Base-by-base conservation (phyloP, 2,888 invertebrate species). In the Drosophila borealis region DNA sequence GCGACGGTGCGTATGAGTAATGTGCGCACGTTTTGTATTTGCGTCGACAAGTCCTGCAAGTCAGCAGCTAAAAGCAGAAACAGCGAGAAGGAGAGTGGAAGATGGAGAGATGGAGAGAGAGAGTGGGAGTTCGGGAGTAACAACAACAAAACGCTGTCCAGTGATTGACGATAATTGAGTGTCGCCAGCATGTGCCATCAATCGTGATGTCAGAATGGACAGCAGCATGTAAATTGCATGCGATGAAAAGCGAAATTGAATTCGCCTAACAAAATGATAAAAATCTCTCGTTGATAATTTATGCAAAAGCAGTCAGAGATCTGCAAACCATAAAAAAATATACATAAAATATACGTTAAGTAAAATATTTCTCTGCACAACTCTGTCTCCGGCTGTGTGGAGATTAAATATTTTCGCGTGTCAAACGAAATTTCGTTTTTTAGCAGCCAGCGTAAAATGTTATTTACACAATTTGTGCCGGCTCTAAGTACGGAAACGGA, bases 131-230 rank as follows among this genome's bases (percentile, higher is more conserved):
- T 25, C 25, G 25, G 0, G 0, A n/a, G 19, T 11, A 36, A 5
- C 19, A n/a, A 10, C 34, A 54, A 50, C 45, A 60, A 53, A 69
- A 73, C 39, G 50, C 14, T 49, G 65, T 42, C 48, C 67, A 76
- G 85, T 85, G 86, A 86, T 88, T 88, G 88, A 88, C 86, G 81
- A 86, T 86, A 88, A 86, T 85, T 88, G 86, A 86, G 81, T 86
- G 86, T 83, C 83, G 83, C 85, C 74, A 49, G 80, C 86, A 78
- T 68, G 67, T 53, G 78, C 70, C 86, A 88, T 86, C 88, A 88
- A 85, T 86, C 86, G 85, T 79, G 78, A 70, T 80, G 83, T 86
- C 83, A 74, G 61, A 81, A 73, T 82, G 86, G 82, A 82, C 82
- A 85, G 78, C 79, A 79, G 72, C 85, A 85, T 83, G 82, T 85